phyloP scores from a whole-genome alignment of 37 sponge, comb jelly and placozoan genomes.

The Bolinopsis microptera region DNA sequence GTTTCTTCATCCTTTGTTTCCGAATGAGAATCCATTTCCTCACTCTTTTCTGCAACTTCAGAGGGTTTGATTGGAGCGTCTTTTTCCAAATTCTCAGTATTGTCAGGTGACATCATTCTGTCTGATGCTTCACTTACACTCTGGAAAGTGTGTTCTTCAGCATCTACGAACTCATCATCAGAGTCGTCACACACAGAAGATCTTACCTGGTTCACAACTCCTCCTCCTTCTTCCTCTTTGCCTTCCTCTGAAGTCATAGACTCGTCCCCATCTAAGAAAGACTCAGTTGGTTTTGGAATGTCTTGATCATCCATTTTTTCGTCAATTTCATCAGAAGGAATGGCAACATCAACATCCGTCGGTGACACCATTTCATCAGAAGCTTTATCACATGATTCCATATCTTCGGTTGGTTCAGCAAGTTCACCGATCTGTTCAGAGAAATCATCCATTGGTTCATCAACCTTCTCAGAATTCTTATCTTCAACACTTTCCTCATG shows the following conservation, averaged over 20 bases:
- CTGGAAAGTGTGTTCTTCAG: constrained; percentile 18
- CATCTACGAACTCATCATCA: constrained; percentile 60
- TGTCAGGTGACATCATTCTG: not conserved
- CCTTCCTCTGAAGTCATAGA: no score
- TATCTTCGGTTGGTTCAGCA: not conserved
- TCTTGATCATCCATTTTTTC: not conserved
- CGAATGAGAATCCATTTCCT: not conserved
- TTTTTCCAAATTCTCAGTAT: not conserved
- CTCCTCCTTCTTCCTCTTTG: not conserved
- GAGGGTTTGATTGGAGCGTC: not conserved
- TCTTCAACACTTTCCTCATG: not conserved
- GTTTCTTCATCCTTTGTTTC: not conserved
- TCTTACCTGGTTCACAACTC: not conserved
- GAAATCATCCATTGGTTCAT: constrained; percentile 50
- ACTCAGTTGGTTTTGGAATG: not conserved
- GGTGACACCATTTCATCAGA: not conserved
- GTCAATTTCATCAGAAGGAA: not conserved
- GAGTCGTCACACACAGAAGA: not conserved
- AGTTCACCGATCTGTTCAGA: constrained; percentile 13
- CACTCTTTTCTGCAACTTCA: not conserved
- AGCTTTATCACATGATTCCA: not conserved
- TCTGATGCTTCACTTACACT: constrained; percentile 20
- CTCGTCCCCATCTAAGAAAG: no score
- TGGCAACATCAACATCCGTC: not conserved
- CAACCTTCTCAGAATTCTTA: not conserved